phyloP scores from a whole-genome alignment of 2,888 invertebrate species.

The Dugesia japonica region DNA sequence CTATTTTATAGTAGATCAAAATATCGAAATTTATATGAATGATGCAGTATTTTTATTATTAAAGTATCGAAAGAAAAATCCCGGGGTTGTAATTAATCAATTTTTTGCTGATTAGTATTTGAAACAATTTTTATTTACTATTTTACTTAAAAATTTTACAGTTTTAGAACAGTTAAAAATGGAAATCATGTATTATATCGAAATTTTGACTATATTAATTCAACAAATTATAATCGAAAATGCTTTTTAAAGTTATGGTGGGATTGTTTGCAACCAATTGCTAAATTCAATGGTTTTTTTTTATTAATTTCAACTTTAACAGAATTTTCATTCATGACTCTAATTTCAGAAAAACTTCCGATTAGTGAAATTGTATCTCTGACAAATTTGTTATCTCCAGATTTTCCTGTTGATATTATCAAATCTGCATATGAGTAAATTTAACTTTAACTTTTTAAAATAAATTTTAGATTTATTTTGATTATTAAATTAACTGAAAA shows the following conservation, averaged over 20 bases:
- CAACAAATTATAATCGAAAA: background rate
- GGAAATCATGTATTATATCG: background rate
- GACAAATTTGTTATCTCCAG: background rate
- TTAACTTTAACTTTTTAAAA: background rate
- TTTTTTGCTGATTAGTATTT: constrained; percentile 15
- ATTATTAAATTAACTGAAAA: too few relatives aligned
- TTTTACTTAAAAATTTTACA: background rate
- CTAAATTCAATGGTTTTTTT: background rate
- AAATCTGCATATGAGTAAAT: background rate
- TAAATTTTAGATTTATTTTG: too few relatives aligned
- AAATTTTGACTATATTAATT: background rate
- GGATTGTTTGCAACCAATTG: background rate
- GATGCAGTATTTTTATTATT: background rate
- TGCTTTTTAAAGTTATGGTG: background rate
- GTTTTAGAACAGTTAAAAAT: background rate
- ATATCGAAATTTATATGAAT: background rate
- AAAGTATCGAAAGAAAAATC: constrained; percentile 14
- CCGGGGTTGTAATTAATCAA: background rate
- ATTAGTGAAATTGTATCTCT: background rate
- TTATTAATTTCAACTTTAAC: too few relatives aligned
- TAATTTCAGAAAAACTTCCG: background rate
- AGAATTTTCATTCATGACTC: too few relatives aligned
- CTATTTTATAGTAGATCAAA: background rate
- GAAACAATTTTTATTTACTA: too few relatives aligned
- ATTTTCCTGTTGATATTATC: background rate